phyloP scores from a whole-genome alignment of 2,888 invertebrate genomes.

The Eumacrocentrus americanus region DNA sequence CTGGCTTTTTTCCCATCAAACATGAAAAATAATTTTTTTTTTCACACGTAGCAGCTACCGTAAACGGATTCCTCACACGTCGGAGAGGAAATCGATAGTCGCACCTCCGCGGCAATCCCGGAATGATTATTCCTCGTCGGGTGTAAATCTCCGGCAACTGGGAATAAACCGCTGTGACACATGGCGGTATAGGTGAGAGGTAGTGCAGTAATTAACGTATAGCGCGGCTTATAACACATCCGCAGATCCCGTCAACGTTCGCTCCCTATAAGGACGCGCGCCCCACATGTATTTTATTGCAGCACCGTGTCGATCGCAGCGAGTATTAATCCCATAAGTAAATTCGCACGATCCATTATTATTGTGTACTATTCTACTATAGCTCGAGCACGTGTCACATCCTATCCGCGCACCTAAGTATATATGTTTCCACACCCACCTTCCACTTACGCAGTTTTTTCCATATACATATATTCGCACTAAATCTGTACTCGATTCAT shows the following conservation, averaged over 20 bases:
- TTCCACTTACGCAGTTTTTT: neutral
- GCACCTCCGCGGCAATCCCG: no score
- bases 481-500: neutral
- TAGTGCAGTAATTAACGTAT: constrained; percentile 20
- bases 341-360: constrained; percentile 28
- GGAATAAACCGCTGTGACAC: neutral
- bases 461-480: neutral
- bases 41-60: no score
- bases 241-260: constrained; percentile 31
- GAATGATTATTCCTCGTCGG: neutral
- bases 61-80: no score
- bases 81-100: no score
- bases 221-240: constrained; percentile 1
- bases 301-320: neutral
- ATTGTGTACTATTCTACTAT: constrained; percentile 21
- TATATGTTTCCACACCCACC: neutral
- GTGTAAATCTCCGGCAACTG: neutral
- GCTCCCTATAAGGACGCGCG: constrained; percentile 39
- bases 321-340: constrained; percentile 33
- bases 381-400: constrained; percentile 18
- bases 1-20: neutral
- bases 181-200: constrained; percentile 8
- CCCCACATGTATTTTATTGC: constrained; percentile 42
- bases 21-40: neutral
- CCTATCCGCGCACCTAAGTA: neutral